Base-by-base conservation (phyloP, 1,140 invertebrate genomes). In the Carcinoscorpius rotundicauda region DNA sequence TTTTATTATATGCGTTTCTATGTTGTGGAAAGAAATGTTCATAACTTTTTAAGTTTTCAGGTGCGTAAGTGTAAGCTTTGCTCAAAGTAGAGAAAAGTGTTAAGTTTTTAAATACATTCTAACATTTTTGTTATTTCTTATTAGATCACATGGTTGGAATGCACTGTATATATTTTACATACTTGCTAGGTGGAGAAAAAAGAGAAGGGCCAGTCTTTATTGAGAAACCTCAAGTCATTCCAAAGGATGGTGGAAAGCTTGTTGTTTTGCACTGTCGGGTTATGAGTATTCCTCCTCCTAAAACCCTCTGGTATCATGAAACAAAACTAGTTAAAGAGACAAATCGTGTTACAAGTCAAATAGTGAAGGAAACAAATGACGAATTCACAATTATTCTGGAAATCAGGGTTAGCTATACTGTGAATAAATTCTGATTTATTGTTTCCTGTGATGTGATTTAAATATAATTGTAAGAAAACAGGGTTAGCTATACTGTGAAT, bases 201-300 rank as follows among this genome's bases (percentile, higher is more conserved):
- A 89, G 73, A 52, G 71, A 75, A 61, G 89, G 92, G 67, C 96
- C 96, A 58, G 91, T 90, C 57, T 96, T 98, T 78, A 84, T 93
- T 72, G 94, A 96, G 76, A 97, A 97, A 81, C 96, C 96, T 52
- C 86, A 88, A 78, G 98, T 98, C 76, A 93, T 97, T 80, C 92
- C 96, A 71, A 97, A 98, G 78, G 93, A 97, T 77, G 89, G 86
- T 75, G 91, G 91, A 62, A 93, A 91, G 68, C 82, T 96, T 62
- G 96, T 97, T 73, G 89, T 91, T 56, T 94, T 97, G 92, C 89
- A 92, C 77, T 95, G 91, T 79, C 89, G 89, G 72, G 95, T 93
- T 75, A 92, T 91, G 78, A 90, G 91, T 5, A 88, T 89, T 74
- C 90, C 93, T 51, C 85, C 85, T 68, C 88, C 93, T 49, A 53